Percentiles rank a stretch among this genome's conserved stretches.
These are phyloP conservation scores for Helostoma temminkii DNA, from an alignment of 2,797 vertebrate species.

Conservation along the genomic window DNA sequence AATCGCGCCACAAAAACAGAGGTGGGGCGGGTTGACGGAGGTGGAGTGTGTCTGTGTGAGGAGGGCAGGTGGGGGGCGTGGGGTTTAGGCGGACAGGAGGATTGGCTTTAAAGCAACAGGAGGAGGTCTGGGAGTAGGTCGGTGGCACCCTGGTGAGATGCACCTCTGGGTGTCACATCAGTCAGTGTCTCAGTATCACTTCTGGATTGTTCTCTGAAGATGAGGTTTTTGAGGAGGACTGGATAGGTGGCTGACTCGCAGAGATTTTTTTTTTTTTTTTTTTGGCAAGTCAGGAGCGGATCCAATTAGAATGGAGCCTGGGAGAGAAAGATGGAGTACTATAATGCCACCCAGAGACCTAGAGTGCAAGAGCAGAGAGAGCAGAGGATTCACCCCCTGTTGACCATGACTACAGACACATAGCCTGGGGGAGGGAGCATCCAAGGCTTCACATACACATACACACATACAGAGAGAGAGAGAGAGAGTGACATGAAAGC, in stretches of 20 bases:
- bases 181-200: slow-evolving; percentile 1
- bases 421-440: slow-evolving; percentile 68
- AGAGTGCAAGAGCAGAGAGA: slow-evolving; percentile 55
- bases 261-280: background rate
- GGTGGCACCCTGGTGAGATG: slow-evolving; percentile 3
- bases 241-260: slow-evolving; percentile 42
- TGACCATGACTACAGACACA: slow-evolving; percentile 78
- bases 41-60: slow-evolving; percentile 19
- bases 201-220: slow-evolving; percentile 39
- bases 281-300: slow-evolving; percentile 30
- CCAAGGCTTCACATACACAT: slow-evolving; percentile 60
- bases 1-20: slow-evolving; percentile 59
- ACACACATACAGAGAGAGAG: slow-evolving; percentile 35
- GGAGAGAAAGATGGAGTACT: slow-evolving; percentile 59
- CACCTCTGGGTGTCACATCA: slow-evolving; percentile 39
- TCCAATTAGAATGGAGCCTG: slow-evolving; percentile 65
- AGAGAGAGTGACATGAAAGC: slow-evolving; percentile 74
- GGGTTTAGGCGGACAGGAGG: slow-evolving; percentile 6
- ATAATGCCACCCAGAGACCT: slow-evolving; percentile 63
- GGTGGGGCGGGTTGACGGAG: slow-evolving; percentile 22
- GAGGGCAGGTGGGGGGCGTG: background rate
- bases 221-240: slow-evolving; percentile 13
- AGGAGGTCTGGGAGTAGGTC: slow-evolving; percentile 8
- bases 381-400: slow-evolving; percentile 69
- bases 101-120: slow-evolving; percentile 48